Percentiles rank a stretch among this genome's conserved stretches.
Conservation (phyloP, 2,113 vertebrate species). For the Micromys minutus region DNA sequence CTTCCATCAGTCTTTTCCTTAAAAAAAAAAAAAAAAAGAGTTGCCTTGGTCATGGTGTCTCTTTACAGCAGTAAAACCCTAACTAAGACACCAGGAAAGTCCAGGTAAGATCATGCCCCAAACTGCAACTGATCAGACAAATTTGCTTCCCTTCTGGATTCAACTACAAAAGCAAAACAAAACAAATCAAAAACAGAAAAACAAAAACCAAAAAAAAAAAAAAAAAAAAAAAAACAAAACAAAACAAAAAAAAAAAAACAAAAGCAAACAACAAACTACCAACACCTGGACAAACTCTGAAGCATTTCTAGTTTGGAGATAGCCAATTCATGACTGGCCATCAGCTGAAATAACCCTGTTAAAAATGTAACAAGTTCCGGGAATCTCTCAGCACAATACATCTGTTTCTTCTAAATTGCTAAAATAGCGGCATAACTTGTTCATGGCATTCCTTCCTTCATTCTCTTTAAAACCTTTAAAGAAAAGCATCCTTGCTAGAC, state of each 20-base stretch:
- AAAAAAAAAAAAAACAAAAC: too few species aligned
- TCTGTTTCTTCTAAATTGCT: slow-evolving; percentile 13
- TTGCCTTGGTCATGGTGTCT: too few species aligned
- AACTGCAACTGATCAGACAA: background rate
- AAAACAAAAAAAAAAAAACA: too few species aligned
- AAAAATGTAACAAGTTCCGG: background rate
- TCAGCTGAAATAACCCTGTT: background rate
- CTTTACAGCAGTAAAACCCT: too few species aligned
- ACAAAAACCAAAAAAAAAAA: too few species aligned
- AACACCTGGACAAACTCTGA: background rate
- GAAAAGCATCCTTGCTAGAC: background rate
- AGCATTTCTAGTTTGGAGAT: background rate
- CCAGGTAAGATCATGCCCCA: background rate
- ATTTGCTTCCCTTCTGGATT: background rate
- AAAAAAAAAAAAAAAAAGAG: too few species aligned
- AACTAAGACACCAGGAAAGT: too few species aligned
- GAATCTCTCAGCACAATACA: background rate
- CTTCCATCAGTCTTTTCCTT: too few species aligned
- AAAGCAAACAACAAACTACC: too few species aligned
- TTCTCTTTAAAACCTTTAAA: background rate
- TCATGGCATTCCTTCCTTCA: background rate
- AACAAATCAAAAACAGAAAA: too few species aligned
- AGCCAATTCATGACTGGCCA: background rate
- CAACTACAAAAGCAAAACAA: background rate
- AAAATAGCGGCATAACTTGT: background rate